Evolutionary conservation across 2,888 invertebrate genomes (phyloP), one percentile per base, ranked within the genome.

Genomic region (Caenorhabditis wallacei): DNA sequence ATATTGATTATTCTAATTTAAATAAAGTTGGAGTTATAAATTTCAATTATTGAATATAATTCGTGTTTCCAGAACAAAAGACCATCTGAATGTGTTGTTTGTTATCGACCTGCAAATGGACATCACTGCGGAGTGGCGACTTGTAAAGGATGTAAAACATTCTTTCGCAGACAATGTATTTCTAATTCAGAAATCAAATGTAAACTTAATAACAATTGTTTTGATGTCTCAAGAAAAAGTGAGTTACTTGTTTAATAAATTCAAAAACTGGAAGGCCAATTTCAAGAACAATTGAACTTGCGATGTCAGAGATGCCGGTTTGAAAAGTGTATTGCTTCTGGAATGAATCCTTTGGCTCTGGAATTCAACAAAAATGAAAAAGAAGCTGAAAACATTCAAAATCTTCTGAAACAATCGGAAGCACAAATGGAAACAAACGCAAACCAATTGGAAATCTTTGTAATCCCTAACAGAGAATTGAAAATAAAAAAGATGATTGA

Each of bases 51-150:
- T 30, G 30, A 8, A 3, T 30, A 30, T 5, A 30, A n/a, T n/a
- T n/a, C n/a, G n/a, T n/a, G n/a, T n/a, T 30, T 57, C 10, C 11
- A 57, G 57, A 57, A 10, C 4, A 10, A 40, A 13, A 11, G 40
- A 10, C 10, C 10, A 40, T 16, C 40, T 16, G 40, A 40, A 40
- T 40, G 40, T 40, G 2, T 5, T 0, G 71, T 87, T 0, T 87
- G 87, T 54, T 76, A 79, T 8, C 78, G 80, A 26, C 70, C 54
- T 5, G 85, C 87, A 0, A 75, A 78, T 10, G 87, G 87, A 48
- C 85, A 82, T 56, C 87, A 87, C 40, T 87, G 81, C 51, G 84
- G 82, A 26, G 85, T 85, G 11, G 68, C 81, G 7, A 66, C 85
- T 0, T 84, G 84, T 54, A 84, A 84, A 37, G 84, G 78, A 1